Conservation (phyloP, 2,888 invertebrate genomes). For the Cloeon dipterum region DNA sequence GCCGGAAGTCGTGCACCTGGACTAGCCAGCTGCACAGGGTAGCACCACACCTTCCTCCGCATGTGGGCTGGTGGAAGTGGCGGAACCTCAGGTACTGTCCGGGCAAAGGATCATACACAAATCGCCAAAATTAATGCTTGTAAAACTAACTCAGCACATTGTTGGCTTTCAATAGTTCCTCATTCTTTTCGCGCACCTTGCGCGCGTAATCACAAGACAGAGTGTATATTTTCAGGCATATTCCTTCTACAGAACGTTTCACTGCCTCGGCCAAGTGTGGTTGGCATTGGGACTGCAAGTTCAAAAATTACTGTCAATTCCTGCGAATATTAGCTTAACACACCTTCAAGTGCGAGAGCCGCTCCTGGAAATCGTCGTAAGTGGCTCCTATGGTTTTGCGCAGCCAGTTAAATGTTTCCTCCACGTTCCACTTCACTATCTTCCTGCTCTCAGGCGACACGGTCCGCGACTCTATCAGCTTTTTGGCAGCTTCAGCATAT, state of each 20-base stretch:
- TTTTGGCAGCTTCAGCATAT: constrained; percentile 92
- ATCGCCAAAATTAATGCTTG: not conserved
- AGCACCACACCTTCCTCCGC: constrained; percentile 75
- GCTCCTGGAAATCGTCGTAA: constrained; percentile 77
- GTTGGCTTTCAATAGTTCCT: constrained; percentile 67
- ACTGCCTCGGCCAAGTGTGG: constrained; percentile 89
- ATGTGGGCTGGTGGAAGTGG: constrained; percentile 36
- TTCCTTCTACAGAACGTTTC: constrained; percentile 82
- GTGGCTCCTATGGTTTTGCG: constrained; percentile 80
- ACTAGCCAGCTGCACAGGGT: constrained; percentile 75
- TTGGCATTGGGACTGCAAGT: constrained; percentile 60
- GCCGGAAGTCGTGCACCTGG: constrained; percentile 67
- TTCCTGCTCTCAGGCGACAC: constrained; percentile 84
- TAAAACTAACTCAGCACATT: not conserved
- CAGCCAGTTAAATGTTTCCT: constrained; percentile 91
- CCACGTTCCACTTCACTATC: constrained; percentile 96
- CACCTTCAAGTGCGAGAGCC: constrained; percentile 66
- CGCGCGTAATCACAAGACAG: constrained; percentile 78
- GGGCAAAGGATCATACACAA: constrained; percentile 8
- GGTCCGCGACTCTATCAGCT: constrained; percentile 81
- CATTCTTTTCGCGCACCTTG: constrained; percentile 72
- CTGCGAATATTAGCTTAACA: too few species aligned
- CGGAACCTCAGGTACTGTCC: constrained; percentile 12
- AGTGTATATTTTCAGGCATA: constrained; percentile 83
- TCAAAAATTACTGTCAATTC: too few species aligned